Conservation (phyloP, 1,140 invertebrate species). For the Drosophila grimshawi region DNA sequence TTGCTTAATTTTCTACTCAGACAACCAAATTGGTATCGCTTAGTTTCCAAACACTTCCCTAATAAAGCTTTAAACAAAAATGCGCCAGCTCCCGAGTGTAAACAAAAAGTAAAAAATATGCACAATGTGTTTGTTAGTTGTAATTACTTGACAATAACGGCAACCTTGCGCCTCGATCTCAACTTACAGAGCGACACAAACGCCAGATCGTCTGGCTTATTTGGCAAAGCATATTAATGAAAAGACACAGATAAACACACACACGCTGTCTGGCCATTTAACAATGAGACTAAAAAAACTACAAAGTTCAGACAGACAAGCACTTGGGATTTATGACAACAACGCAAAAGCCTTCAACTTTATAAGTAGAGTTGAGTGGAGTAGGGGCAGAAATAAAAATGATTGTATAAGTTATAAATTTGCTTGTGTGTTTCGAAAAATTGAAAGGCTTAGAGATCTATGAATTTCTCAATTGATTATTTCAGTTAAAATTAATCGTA, state of each 20-base stretch:
- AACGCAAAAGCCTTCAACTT: slow-evolving; percentile 71
- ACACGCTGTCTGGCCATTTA: slow-evolving; percentile 48
- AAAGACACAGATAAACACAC: slow-evolving; percentile 49
- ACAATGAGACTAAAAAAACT: slow-evolving; percentile 55
- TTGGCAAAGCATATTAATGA: slow-evolving; percentile 67
- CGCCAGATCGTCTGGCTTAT: slow-evolving; percentile 49
- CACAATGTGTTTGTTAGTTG: slow-evolving; percentile 61
- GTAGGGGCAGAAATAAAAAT: slow-evolving; percentile 13
- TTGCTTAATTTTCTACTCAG: neutral
- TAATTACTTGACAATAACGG: slow-evolving; percentile 80
- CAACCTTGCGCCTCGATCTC: slow-evolving; percentile 78
- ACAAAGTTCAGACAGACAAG: slow-evolving; percentile 55
- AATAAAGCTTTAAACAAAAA: slow-evolving; percentile 5
- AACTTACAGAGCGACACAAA: slow-evolving; percentile 50
- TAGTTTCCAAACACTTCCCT: slow-evolving; percentile 18
- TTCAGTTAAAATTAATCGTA: no score
- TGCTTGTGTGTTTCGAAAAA: no score
- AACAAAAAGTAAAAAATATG: slow-evolving; percentile 41
- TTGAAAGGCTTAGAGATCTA: no score
- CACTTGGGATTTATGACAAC: slow-evolving; percentile 67
- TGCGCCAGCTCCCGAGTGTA: slow-evolving; percentile 17
- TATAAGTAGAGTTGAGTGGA: slow-evolving; percentile 20
- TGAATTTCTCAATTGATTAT: no score
- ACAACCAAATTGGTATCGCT: slow-evolving; percentile 2
- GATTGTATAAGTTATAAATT: slow-evolving; percentile 23